phyloP scores from a whole-genome alignment of 2,888 invertebrate species.

The Pseudanteris insignis region DNA sequence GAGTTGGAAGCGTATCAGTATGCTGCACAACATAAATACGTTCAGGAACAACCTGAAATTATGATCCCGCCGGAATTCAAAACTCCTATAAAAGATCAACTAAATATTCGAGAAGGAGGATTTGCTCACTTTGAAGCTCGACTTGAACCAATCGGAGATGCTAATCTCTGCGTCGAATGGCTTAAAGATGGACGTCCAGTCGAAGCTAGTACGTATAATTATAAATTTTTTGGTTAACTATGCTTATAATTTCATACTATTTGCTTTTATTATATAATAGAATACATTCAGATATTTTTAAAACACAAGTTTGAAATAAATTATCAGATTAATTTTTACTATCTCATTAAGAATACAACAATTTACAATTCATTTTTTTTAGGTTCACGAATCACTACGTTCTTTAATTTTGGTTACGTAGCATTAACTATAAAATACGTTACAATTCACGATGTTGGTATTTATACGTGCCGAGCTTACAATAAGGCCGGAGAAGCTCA shows the following conservation, averaged over 20 bases:
- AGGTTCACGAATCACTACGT: constrained; percentile 87
- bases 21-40: constrained; percentile 81
- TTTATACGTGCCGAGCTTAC: constrained; percentile 87
- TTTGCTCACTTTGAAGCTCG: constrained; percentile 96
- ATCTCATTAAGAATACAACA: too few relatives aligned
- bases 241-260: neutral
- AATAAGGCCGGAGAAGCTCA: constrained; percentile 88
- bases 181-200: constrained; percentile 89
- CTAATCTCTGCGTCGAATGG: constrained; percentile 91
- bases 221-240: constrained; percentile 1
- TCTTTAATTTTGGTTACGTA: constrained; percentile 95
- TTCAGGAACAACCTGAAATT: constrained; percentile 83
- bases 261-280: too few relatives aligned
- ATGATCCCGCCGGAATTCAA: constrained; percentile 86
- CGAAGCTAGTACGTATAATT: constrained; percentile 81
- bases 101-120: constrained; percentile 88
- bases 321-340: too few relatives aligned
- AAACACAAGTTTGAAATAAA: too few relatives aligned
- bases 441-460: constrained; percentile 87
- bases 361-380: neutral
- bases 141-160: constrained; percentile 91
- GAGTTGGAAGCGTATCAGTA: constrained; percentile 89
- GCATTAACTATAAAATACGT: constrained; percentile 93
- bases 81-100: constrained; percentile 87
- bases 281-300: too few relatives aligned